These are phyloP conservation scores for Pteropus rufus DNA, from an alignment of 2,797 vertebrate genomes.

Conservation along the genomic window DNA sequence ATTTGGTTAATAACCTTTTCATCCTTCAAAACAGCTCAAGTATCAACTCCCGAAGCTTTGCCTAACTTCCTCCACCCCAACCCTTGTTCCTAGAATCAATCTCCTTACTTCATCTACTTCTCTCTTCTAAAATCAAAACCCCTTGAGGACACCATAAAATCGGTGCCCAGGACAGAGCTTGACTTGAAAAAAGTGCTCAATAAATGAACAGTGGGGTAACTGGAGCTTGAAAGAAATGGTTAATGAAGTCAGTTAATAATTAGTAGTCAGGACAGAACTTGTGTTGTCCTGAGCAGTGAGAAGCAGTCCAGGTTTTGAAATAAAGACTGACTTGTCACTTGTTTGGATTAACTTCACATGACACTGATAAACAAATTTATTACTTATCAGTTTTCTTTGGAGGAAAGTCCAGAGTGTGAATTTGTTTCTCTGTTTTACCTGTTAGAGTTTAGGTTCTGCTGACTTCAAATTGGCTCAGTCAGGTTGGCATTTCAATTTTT, in stretches of 20 bases:
- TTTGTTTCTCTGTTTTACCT: not conserved
- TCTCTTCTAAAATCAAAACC: not conserved
- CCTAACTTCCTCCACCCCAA: not conserved
- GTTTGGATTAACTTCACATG: not conserved
- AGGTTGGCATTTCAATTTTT: not conserved
- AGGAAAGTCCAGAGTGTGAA: not conserved
- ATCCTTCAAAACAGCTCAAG: not conserved
- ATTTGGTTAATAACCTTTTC: not conserved
- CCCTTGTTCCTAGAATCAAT: not conserved
- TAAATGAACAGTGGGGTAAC: not conserved
- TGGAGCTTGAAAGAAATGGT: not conserved
- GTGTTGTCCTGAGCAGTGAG: not conserved
- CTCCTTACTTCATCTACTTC: slow-evolving; percentile 19
- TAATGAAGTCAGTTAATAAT: not conserved
- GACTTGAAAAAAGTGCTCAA: not conserved
- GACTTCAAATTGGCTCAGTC: not conserved
- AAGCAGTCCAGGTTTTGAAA: not conserved
- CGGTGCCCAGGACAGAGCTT: not conserved
- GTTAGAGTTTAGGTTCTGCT: not conserved
- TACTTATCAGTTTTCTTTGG: not conserved
- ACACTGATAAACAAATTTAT: not conserved
- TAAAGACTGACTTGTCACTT: not conserved
- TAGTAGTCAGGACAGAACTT: not conserved
- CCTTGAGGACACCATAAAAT: not conserved
- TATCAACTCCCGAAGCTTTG: not conserved